These are phyloP conservation scores for Nemotelus pantherinus DNA, from an alignment of 2,888 invertebrate species.

Conservation along the genomic window DNA sequence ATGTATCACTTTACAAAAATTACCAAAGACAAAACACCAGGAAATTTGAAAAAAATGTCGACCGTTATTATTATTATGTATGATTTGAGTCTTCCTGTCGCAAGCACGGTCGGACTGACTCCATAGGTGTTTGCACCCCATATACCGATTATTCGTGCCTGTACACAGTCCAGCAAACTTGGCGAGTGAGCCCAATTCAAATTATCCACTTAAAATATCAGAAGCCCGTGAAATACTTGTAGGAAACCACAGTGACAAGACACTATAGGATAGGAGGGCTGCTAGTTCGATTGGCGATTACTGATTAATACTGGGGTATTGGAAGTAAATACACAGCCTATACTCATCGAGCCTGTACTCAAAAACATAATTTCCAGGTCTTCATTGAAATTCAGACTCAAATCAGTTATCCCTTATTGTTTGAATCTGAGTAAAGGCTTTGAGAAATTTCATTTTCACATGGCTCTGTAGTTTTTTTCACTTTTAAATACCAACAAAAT, in stretches of 20 bases:
- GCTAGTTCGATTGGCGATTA: background rate
- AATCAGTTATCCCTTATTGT: no score
- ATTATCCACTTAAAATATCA: constrained; percentile 48
- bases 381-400: no score
- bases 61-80: constrained; percentile 36
- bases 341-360: background rate
- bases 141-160: background rate
- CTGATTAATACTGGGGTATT: background rate
- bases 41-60: constrained; percentile 40
- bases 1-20: constrained; percentile 50
- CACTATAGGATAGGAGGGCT: background rate
- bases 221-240: constrained; percentile 30
- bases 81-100: constrained; percentile 3
- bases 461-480: no score
- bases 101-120: background rate
- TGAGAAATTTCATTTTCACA: no score
- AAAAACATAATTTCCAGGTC: no score
- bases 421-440: no score
- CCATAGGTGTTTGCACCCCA: background rate
- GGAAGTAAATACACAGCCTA: background rate
- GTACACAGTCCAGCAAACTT: background rate
- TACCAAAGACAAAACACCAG: constrained; percentile 50
- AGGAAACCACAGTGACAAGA: background rate
- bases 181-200: constrained; percentile 44
- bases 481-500: constrained; percentile 47